Percentiles rank a stretch among this genome's conserved stretches.
Evolutionary conservation across 2,797 vertebrate genomes (phyloP).

Genomic region (Myotis pilosus): DNA sequence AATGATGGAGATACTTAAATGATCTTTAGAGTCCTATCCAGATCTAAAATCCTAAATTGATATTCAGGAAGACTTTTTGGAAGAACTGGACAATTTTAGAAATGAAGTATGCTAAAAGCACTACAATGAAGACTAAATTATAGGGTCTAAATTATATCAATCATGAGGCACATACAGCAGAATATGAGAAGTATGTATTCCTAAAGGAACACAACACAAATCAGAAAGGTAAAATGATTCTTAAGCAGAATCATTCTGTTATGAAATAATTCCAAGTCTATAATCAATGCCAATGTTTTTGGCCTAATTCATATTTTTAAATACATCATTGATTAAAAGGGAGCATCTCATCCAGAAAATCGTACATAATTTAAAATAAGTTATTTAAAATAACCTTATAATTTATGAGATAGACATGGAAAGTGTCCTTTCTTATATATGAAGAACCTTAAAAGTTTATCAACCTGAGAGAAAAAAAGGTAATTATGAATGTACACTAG

Average conservation of each 20-base stretch:
- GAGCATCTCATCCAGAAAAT: slow-evolving; percentile 7
- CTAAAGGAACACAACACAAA: background rate
- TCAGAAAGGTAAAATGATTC: background rate
- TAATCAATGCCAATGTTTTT: background rate
- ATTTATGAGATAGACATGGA: slow-evolving; percentile 24
- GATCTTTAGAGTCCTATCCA: background rate
- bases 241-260: slow-evolving; percentile 13
- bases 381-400: background rate
- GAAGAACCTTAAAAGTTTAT: background rate
- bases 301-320: background rate
- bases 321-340: background rate
- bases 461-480: background rate
- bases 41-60: slow-evolving; percentile 32
- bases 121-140: background rate
- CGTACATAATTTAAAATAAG: slow-evolving; percentile 8
- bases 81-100: background rate
- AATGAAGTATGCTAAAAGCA: background rate
- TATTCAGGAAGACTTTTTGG: background rate
- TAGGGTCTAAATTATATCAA: background rate
- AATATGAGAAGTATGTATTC: background rate
- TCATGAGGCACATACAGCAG: background rate
- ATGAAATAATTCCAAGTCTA: background rate
- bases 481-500: background rate
- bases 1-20: background rate
- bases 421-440: background rate